phyloP scores from a whole-genome alignment of 2,113 vertebrate genomes.

The Tichodroma muraria region DNA sequence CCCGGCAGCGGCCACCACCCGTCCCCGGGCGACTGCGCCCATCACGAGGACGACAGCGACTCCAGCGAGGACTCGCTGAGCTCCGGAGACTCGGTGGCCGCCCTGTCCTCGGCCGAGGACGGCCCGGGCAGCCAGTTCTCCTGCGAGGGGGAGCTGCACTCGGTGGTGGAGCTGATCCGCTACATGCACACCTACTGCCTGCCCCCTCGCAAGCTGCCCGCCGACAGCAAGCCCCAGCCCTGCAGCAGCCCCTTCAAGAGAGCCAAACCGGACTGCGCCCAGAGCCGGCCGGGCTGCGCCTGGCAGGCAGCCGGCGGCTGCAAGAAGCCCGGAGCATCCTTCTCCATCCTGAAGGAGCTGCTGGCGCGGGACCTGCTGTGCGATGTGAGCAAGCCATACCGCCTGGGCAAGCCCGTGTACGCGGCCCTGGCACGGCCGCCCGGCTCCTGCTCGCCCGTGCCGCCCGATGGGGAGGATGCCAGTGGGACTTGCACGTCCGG shows the following conservation, averaged over 20 bases:
- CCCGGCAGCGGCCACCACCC: neutral
- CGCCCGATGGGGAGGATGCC: neutral
- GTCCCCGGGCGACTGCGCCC: neutral
- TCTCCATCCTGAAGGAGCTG: slow-evolving; percentile 89
- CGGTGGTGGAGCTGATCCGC: slow-evolving; percentile 89
- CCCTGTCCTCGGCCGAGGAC: neutral
- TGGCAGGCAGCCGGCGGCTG: neutral
- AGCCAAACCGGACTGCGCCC: slow-evolving; percentile 40
- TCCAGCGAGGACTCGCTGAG: slow-evolving; percentile 67
- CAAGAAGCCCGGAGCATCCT: slow-evolving; percentile 49
- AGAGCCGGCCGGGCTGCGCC: slow-evolving; percentile 19
- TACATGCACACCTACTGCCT: slow-evolving; percentile 99
- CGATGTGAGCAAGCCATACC: slow-evolving; percentile 95
- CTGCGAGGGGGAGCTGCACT: slow-evolving; percentile 79
- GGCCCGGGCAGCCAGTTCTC: slow-evolving; percentile 59
- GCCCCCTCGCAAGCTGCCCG: slow-evolving; percentile 82
- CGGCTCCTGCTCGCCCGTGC: neutral
- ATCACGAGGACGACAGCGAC: slow-evolving; percentile 69
- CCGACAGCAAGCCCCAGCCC: slow-evolving; percentile 63
- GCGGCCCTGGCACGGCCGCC: slow-evolving; percentile 49
- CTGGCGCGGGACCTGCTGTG: slow-evolving; percentile 83
- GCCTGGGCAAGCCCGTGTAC: slow-evolving; percentile 87
- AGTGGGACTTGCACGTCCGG: neutral
- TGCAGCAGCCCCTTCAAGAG: slow-evolving; percentile 63
- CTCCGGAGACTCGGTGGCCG: slow-evolving; percentile 49